Percentiles rank a stretch among this genome's conserved stretches.
phyloP scores from a whole-genome alignment of 2,888 invertebrate genomes.

The Terebella lapidaria region DNA sequence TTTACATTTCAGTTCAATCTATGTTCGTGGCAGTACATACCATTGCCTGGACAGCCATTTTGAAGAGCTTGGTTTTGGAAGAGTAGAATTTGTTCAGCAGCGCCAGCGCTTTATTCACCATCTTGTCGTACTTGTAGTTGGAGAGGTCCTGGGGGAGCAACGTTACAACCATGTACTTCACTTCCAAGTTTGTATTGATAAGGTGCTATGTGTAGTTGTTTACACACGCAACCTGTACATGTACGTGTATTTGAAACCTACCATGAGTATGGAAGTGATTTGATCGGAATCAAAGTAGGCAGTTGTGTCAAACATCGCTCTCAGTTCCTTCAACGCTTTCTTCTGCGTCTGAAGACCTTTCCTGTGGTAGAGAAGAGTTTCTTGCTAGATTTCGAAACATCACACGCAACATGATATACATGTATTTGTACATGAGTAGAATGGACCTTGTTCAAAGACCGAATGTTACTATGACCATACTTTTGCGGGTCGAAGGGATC shows the following conservation, averaged over 20 bases:
- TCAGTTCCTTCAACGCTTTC: slow-evolving; percentile 28
- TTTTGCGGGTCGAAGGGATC: slow-evolving; percentile 25
- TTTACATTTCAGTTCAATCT: background rate
- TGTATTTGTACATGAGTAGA: background rate
- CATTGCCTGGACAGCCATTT: slow-evolving; percentile 34
- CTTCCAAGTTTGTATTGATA: too few species aligned
- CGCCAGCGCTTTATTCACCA: slow-evolving; percentile 32
- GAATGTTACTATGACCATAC: slow-evolving; percentile 10
- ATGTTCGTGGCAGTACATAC: slow-evolving; percentile 8
- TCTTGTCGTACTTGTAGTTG: slow-evolving; percentile 33
- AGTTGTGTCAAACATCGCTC: slow-evolving; percentile 29
- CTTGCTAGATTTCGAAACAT: too few species aligned
- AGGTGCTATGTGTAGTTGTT: background rate
- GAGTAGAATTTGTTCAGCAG: slow-evolving; percentile 34
- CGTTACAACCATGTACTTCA: background rate
- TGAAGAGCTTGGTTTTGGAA: slow-evolving; percentile 32
- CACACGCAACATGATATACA: too few species aligned
- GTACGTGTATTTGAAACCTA: too few species aligned
- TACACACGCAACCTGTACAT: too few species aligned
- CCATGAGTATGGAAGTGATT: slow-evolving; percentile 29
- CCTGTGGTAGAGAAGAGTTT: too few species aligned
- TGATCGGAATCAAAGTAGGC: slow-evolving; percentile 31
- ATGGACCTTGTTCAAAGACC: background rate
- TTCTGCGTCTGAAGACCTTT: slow-evolving; percentile 20
- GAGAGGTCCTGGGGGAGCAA: slow-evolving; percentile 29